phyloP scores from a whole-genome alignment of 2,113 vertebrate species.

The Willisornis vidua region DNA sequence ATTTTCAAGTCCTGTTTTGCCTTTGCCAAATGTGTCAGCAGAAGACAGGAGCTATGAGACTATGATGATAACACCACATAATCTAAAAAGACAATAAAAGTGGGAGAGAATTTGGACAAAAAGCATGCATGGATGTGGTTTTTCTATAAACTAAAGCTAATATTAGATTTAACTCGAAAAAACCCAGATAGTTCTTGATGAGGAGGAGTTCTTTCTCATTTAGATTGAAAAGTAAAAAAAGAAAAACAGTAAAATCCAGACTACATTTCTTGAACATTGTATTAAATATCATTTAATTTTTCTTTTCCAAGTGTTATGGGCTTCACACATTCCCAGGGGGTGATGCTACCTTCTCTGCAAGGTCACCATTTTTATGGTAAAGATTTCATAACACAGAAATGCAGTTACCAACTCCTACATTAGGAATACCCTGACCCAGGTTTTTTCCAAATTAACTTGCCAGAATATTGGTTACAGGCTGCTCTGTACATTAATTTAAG shows the following conservation, averaged over 20 bases:
- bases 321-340: background rate
- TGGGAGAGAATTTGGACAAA: background rate
- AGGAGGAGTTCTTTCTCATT: background rate
- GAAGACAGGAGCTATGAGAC: background rate
- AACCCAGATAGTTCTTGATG: background rate
- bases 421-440: background rate
- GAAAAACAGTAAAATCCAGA: background rate
- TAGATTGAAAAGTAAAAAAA: background rate
- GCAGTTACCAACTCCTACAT: background rate
- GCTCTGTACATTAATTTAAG: background rate
- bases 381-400: background rate
- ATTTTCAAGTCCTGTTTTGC: background rate
- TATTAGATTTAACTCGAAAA: background rate
- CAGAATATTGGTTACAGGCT: background rate
- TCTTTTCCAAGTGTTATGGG: background rate
- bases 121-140: background rate
- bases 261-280: background rate
- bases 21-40: background rate
- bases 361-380: background rate
- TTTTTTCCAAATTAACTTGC: background rate
- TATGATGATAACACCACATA: background rate
- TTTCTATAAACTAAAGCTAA: background rate
- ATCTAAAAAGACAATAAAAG: background rate
- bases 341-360: background rate
- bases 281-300: background rate